phyloP scores from a whole-genome alignment of 1,140 invertebrate species.

The Coptotermes formosanus region DNA sequence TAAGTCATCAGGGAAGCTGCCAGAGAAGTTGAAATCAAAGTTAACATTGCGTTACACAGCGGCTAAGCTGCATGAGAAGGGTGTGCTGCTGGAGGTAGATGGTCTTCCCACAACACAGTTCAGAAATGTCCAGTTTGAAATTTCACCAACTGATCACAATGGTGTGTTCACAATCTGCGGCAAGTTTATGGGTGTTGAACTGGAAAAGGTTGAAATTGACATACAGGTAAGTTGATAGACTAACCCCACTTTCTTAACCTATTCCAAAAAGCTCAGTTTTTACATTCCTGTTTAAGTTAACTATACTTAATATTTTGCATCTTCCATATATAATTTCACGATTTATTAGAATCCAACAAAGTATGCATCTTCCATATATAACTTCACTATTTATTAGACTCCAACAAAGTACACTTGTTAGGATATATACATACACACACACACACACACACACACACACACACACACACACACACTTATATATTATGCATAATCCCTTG shows the following conservation, averaged over 20 bases:
- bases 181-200: slow-evolving; percentile 77
- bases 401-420: too few relatives aligned
- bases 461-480: too few relatives aligned
- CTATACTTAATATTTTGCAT: too few relatives aligned
- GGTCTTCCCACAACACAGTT: slow-evolving; percentile 64
- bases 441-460: too few relatives aligned
- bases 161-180: slow-evolving; percentile 72
- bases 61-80: slow-evolving; percentile 70
- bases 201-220: slow-evolving; percentile 74
- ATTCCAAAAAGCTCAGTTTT: too few relatives aligned
- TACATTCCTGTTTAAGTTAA: too few relatives aligned
- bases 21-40: slow-evolving; percentile 59
- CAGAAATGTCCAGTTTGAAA: slow-evolving; percentile 79
- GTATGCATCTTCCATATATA: too few relatives aligned
- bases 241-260: neutral
- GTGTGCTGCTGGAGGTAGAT: slow-evolving; percentile 71
- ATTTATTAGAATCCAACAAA: too few relatives aligned
- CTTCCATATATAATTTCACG: too few relatives aligned
- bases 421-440: too few relatives aligned
- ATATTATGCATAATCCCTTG: too few relatives aligned
- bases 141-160: slow-evolving; percentile 64
- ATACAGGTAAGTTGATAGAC: slow-evolving; percentile 51
- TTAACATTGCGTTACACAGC: slow-evolving; percentile 69
- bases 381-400: too few relatives aligned
- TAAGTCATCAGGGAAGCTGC: slow-evolving; percentile 34